phyloP scores from a whole-genome alignment of 2,113 vertebrate genomes.

The Myanophis thanlyinensis region DNA sequence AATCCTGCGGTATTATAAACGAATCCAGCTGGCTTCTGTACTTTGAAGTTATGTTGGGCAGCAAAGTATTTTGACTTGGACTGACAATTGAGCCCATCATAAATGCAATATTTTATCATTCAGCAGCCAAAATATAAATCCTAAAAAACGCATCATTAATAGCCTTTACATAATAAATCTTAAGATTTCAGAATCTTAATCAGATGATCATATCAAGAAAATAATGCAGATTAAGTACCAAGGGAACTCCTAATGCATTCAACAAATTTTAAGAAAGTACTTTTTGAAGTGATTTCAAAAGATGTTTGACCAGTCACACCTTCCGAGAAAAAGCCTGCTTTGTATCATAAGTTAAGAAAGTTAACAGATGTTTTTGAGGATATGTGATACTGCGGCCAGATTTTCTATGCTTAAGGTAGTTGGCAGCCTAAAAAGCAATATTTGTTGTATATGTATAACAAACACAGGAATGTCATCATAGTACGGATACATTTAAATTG shows the following conservation, averaged over 20 bases:
- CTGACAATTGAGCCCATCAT: neutral
- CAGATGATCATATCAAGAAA: neutral
- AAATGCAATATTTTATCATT: neutral
- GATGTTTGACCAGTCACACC: neutral
- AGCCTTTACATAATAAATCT: neutral
- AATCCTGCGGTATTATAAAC: neutral
- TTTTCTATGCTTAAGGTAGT: neutral
- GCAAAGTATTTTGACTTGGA: neutral
- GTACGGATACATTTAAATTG: slow-evolving; percentile 19
- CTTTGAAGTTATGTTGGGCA: neutral
- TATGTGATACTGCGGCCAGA: neutral
- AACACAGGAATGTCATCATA: slow-evolving; percentile 39
- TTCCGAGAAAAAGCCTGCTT: neutral
- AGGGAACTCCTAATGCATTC: neutral
- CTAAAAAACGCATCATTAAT: neutral
- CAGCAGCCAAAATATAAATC: neutral
- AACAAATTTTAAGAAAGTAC: neutral
- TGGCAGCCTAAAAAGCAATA: slow-evolving; percentile 25
- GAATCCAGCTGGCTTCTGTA: neutral
- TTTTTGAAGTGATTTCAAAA: slow-evolving; percentile 1
- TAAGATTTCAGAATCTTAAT: neutral
- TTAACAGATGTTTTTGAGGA: neutral
- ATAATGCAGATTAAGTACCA: neutral
- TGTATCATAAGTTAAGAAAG: neutral
- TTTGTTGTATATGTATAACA: slow-evolving; percentile 35